Evolutionary conservation across 2,113 vertebrate genomes (phyloP), one percentile per base, ranked within the genome.

Genomic region (Hypanus sabinus): DNA sequence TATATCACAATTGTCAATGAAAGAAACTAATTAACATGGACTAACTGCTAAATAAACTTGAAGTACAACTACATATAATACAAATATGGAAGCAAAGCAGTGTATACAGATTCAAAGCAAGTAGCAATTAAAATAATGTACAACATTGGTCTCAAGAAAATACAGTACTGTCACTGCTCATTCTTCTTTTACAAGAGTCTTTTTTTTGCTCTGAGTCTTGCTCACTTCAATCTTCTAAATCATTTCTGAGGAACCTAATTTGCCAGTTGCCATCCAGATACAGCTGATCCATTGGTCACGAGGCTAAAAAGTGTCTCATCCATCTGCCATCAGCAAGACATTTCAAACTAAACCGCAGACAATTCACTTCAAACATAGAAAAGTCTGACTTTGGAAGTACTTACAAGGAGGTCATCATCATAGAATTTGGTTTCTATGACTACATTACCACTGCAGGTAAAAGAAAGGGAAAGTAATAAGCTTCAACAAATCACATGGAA

Each of bases 401-500:
- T 99, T 96, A 99, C 99, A 0, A 99, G 98, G 95, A 99, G 98
- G 68, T 99, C 98, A 5, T 98, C 98, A 20, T 99, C 99, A 94
- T 96, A 99, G 97, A 99, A 99, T 96, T 99, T 99, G 94, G 99
- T 99, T 97, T 99, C 99, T 97, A 99, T 99, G 96, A 99, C 98
- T 95, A 99, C 99, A 88, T 99, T 99, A 94, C 99, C 99, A 91
- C 99, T 99, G 96, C 3, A 95, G 95, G 80, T 95, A 73, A 95
- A 93, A 94, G 18, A 68, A 76, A 95, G 46, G 94, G 80, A 94
- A 95, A 93, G 65, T 24, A 7, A 27, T 68, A 93, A 68, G 62
- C n/a, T 81, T 80, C 80, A 94, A 76, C 10, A 30, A 55, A 87
- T 10, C 18, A 22, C 83, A 87, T 79, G 22, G 46, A 87, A 87